phyloP scores from a whole-genome alignment of 2,888 invertebrate species.

The Leucozona laternaria region DNA sequence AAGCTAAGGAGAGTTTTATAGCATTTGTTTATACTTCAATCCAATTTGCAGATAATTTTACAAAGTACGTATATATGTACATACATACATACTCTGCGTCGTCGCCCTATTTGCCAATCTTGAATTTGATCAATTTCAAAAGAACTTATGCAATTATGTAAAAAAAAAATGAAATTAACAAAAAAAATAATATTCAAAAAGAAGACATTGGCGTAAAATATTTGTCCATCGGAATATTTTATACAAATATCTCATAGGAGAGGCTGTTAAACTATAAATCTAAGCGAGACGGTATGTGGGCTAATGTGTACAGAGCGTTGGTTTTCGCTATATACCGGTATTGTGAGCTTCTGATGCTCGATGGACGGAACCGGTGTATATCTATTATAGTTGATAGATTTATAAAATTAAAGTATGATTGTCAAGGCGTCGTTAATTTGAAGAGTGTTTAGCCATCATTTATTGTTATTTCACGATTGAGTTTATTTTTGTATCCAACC shows the following conservation, averaged over 20 bases:
- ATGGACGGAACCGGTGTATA: conserved; percentile 30
- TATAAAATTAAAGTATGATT: conserved; percentile 44
- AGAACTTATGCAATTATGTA: conserved; percentile 46
- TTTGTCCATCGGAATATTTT: conserved; percentile 48
- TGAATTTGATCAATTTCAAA: conserved; percentile 12
- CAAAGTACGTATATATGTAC: no score
- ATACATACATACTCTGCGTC: not conserved
- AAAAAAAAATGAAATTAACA: conserved; percentile 1
- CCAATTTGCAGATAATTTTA: not conserved
- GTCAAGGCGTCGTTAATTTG: conserved; percentile 52
- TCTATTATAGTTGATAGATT: conserved; percentile 46
- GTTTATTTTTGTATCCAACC: not conserved
- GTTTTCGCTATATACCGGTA: conserved; percentile 13
- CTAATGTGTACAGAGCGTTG: not conserved
- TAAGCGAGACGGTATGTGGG: conserved; percentile 19
- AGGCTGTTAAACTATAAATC: conserved; percentile 45
- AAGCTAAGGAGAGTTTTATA: not conserved
- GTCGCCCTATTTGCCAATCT: conserved; percentile 34
- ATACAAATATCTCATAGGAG: conserved; percentile 20
- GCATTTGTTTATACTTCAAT: not conserved
- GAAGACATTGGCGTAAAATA: conserved; percentile 44
- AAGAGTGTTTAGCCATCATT: conserved; percentile 26
- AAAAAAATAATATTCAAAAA: conserved; percentile 21
- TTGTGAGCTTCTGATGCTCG: not conserved
- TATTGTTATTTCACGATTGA: conserved; percentile 24